Base-by-base conservation (phyloP, 2,888 invertebrate genomes). In the Eutolmus rufibarbis region DNA sequence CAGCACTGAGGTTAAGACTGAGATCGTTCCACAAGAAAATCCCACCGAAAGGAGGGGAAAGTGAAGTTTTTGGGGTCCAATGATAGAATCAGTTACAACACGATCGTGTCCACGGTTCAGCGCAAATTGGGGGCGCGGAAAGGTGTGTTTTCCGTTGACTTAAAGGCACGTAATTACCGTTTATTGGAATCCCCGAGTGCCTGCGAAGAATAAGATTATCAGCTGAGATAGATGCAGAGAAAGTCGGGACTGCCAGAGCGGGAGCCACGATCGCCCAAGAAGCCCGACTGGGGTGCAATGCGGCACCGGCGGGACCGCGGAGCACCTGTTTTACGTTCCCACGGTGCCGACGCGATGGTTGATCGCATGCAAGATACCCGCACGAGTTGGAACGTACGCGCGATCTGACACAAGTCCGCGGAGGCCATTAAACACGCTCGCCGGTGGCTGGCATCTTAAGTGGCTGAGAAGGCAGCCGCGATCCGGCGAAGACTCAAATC, bases 321-420 rank as follows among this genome's bases (percentile, higher is more conserved):
- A 86, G 87, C 88, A 82, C 84, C 87, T 86, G 77, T 87, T 78
- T 74, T 37, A 23, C 74, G 51, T 86, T 86, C 87, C 85, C 87
- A 76, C 86, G 88, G 87, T 86, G 81, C 81, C 66, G 51, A 14
- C 56, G 19, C n/a, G 51, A 56, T n/a, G n/a, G 81, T 23, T 1
- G 81, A 88, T 79, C 81, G 79, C 74, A 85, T 78, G 86, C 74
- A 86, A 85, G 88, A 89, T 88, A 86, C 87, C 88, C 89, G 89
- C 89, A 89, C 89, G 89, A 89, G 89, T 89, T 89, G 89, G 89
- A 89, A 89, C 89, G 89, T 89, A 89, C 89, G 89, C 89, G 89
- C 89, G 88, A 89, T 89, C 88, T 78, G 88, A 87, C 86, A 86
- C 88, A 88, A 87, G 88, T 87, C 88, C 86, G 88, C 88, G 87